Conservation (phyloP, 2,888 invertebrate genomes). For the Macrosoma leucophasiata region DNA sequence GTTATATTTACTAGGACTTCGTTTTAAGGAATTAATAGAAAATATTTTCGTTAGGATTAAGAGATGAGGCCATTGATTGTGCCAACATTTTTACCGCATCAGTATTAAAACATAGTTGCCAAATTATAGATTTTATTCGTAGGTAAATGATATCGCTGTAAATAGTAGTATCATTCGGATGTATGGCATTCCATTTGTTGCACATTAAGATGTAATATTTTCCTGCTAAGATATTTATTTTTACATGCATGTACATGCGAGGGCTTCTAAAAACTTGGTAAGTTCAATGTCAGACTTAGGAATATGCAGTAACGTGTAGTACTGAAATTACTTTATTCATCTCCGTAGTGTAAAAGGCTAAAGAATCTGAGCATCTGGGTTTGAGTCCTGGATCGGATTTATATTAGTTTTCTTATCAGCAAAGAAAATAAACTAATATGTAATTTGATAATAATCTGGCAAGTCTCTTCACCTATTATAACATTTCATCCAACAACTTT, state of each 20-base stretch:
- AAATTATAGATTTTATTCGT: slow-evolving; percentile 58
- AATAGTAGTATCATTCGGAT: slow-evolving; percentile 51
- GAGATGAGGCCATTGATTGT: slow-evolving; percentile 60
- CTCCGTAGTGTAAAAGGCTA: too few relatives aligned
- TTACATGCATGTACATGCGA: slow-evolving; percentile 69
- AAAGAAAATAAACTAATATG: too few relatives aligned
- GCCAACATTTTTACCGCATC: slow-evolving; percentile 77
- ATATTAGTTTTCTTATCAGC: too few relatives aligned
- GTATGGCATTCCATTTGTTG: slow-evolving; percentile 35
- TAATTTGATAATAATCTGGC: too few relatives aligned
- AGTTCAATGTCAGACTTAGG: too few relatives aligned
- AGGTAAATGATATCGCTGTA: slow-evolving; percentile 64
- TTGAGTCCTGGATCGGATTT: too few relatives aligned
- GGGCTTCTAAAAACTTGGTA: slow-evolving; percentile 56
- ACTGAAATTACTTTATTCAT: too few relatives aligned
- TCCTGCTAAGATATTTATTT: slow-evolving; percentile 57
- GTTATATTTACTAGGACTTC: slow-evolving; percentile 51
- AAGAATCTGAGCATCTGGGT: too few relatives aligned
- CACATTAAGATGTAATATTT: slow-evolving; percentile 36
- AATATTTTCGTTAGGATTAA: slow-evolving; percentile 61
- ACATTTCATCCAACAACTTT: too few relatives aligned
- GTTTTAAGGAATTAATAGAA: slow-evolving; percentile 59
- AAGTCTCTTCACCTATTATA: too few relatives aligned
- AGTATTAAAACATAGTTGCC: slow-evolving; percentile 73
- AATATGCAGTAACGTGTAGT: too few relatives aligned